A percentile compares a stretch with the other conserved stretches of the same genome.
Conservation (phyloP, 2,113 vertebrate genomes). For the Oreocharis arfaki region DNA sequence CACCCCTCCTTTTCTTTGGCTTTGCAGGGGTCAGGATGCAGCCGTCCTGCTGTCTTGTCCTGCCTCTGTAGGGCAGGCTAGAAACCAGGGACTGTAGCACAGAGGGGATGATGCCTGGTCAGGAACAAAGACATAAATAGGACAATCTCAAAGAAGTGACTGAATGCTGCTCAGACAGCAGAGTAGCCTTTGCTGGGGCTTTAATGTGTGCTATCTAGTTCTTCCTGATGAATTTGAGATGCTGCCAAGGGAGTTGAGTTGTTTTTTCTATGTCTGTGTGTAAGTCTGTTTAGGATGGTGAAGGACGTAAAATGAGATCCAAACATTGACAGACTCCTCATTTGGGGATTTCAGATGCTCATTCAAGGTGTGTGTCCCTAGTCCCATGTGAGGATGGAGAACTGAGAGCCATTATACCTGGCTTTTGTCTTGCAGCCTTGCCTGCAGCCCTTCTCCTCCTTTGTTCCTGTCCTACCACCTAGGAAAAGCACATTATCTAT, state of each 20-base stretch:
- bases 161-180: background rate
- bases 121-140: background rate
- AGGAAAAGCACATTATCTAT: background rate
- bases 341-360: background rate
- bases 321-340: background rate
- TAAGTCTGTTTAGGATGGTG: background rate
- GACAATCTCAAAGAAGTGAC: background rate
- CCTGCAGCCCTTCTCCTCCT: background rate
- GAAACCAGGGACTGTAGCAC: background rate
- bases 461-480: background rate
- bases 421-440: background rate
- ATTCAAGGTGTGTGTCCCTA: background rate
- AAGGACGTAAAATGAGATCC: background rate
- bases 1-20: background rate
- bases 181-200: background rate
- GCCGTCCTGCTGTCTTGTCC: background rate
- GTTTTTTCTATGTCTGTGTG: accelerated
- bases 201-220: background rate
- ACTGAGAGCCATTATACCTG: background rate
- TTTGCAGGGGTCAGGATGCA: background rate
- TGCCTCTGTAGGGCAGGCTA: background rate
- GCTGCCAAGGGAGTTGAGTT: background rate
- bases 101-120: background rate
- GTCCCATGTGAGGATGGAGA: background rate
- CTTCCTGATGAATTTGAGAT: background rate